Evolutionary conservation across 2,888 invertebrate species (phyloP).

Genomic region (Heteromyza rotundicornis): DNA sequence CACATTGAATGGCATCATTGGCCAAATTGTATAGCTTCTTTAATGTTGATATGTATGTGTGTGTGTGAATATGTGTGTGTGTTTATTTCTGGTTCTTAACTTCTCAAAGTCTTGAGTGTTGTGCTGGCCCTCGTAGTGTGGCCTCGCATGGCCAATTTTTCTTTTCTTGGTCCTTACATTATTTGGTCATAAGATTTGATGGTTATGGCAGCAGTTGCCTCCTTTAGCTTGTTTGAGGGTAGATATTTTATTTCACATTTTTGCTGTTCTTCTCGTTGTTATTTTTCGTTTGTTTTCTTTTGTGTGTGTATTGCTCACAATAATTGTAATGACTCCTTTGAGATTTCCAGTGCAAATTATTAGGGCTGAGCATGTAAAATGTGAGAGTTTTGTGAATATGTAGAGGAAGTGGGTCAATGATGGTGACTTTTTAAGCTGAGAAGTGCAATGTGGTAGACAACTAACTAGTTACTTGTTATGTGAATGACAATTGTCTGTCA

Average conservation of each 20-base stretch:
- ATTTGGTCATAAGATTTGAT: conserved; percentile 1
- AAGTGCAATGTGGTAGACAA: too few species aligned
- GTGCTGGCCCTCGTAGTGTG: not conserved
- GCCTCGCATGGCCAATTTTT: not conserved
- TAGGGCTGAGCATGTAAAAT: too few species aligned
- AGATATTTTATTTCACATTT: too few species aligned
- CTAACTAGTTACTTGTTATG: too few species aligned
- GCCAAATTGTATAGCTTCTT: not conserved
- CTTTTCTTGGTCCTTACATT: not conserved
- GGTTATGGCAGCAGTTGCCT: not conserved
- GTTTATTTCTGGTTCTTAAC: too few species aligned
- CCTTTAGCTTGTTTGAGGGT: not conserved
- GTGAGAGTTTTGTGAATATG: too few species aligned
- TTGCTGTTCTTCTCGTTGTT: too few species aligned
- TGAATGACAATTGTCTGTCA: too few species aligned
- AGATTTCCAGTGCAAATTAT: not conserved
- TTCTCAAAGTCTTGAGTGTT: too few species aligned
- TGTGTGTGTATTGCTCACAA: not conserved
- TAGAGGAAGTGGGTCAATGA: too few species aligned
- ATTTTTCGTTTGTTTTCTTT: not conserved
- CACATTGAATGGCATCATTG: not conserved
- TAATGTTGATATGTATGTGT: not conserved
- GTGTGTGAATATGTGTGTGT: too few species aligned
- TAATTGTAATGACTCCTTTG: conserved; percentile 2
- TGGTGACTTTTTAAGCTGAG: too few species aligned